Percentiles rank a stretch among this genome's conserved stretches.
Evolutionary conservation across 2,888 invertebrate species (phyloP).

Genomic region (Plagiodera versicolora): DNA sequence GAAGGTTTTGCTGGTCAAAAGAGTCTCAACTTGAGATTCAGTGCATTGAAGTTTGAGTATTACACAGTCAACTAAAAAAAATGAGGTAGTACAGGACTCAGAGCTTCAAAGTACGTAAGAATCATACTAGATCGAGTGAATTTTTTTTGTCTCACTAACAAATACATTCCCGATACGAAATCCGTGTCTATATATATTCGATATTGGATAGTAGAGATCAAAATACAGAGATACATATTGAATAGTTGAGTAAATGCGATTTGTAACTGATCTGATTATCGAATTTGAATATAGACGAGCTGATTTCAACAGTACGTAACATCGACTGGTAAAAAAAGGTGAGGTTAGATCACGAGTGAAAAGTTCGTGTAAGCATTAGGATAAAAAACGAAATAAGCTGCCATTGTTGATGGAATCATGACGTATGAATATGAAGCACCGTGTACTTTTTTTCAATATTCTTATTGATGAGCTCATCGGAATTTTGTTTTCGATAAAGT

Average conservation of each 20-base stretch:
- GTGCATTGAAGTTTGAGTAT: too few relatives aligned
- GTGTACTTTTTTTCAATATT: neutral
- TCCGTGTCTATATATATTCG: neutral
- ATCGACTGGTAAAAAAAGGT: neutral
- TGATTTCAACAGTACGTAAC: constrained; percentile 3
- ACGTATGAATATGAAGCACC: neutral
- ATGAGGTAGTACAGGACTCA: too few relatives aligned
- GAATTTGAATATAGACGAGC: constrained; percentile 32
- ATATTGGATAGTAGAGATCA: neutral
- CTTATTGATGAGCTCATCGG: too few relatives aligned
- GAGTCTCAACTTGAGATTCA: too few relatives aligned
- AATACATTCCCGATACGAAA: too few relatives aligned
- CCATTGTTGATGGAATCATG: neutral
- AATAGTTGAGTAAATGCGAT: neutral
- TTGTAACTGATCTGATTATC: constrained; percentile 27
- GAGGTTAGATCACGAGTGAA: neutral
- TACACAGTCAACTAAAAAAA: too few relatives aligned
- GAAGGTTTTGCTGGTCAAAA: too few relatives aligned
- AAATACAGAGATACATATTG: neutral
- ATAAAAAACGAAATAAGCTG: neutral
- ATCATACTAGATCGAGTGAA: too few relatives aligned
- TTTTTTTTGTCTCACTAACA: too few relatives aligned
- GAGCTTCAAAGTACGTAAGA: too few relatives aligned
- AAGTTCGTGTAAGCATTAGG: neutral
- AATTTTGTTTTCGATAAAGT: too few relatives aligned